These are phyloP conservation scores for Saimiri boliviensis DNA, from an alignment of 2,113 vertebrate genomes.

Conservation along the genomic window DNA sequence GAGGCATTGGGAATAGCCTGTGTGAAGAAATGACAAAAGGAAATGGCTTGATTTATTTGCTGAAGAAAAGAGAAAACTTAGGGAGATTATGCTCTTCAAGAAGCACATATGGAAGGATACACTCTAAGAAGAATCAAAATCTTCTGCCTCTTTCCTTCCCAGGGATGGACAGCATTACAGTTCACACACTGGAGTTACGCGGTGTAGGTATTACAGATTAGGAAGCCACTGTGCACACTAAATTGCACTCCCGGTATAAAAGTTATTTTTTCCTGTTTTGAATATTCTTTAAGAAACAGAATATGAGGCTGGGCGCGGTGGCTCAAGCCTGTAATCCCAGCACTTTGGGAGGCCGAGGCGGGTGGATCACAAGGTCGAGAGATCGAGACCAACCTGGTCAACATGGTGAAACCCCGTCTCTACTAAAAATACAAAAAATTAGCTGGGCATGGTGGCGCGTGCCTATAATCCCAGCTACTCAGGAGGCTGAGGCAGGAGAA, in stretches of 20 bases:
- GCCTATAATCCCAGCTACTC: too few species aligned
- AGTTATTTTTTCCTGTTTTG: background rate
- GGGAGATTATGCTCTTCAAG: background rate
- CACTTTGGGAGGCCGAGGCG: too few species aligned
- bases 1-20: background rate
- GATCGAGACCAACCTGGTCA: too few species aligned
- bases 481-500: too few species aligned
- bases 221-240: background rate
- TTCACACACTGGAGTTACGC: background rate
- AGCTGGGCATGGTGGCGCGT: too few species aligned
- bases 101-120: background rate
- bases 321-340: too few species aligned
- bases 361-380: too few species aligned
- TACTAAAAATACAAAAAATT: too few species aligned
- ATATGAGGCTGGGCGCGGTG: too few species aligned
- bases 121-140: background rate
- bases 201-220: background rate
- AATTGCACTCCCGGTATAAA: background rate
- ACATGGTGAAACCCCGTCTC: too few species aligned
- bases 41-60: conserved; percentile 3
- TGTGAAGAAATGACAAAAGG: conserved; percentile 1
- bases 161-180: background rate
- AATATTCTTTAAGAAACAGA: conserved; percentile 20
- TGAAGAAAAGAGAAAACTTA: conserved; percentile 1
- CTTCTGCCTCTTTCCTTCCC: background rate